These are phyloP conservation scores for Styela clava DNA, from an alignment of 23 tunicate genomes.

Conservation along the genomic window DNA sequence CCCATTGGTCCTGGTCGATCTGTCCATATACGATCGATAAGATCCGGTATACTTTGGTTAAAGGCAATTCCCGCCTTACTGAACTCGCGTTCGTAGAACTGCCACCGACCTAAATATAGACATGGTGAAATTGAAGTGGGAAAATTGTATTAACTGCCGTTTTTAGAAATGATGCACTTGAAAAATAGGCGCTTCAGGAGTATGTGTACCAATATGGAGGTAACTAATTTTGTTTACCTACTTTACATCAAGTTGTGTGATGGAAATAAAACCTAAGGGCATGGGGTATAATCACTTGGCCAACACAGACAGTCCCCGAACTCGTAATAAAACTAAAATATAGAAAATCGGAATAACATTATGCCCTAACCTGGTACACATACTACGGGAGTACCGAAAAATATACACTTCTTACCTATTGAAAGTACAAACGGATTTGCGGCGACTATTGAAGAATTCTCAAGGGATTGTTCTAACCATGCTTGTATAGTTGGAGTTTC, in stretches of 20 bases:
- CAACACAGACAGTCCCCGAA: no score
- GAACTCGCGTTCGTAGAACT: constrained; percentile 23
- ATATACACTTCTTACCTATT: constrained; percentile 52
- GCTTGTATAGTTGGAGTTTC: constrained; percentile 56
- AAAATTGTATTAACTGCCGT: neutral
- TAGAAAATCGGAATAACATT: no score
- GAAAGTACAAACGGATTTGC: constrained; percentile 85
- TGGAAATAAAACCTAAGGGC: no score
- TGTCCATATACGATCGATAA: constrained; percentile 66
- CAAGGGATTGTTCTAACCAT: constrained; percentile 40
- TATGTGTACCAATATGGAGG: no score
- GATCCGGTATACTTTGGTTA: constrained; percentile 58
- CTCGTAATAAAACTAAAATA: no score
- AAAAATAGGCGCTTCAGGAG: no score
- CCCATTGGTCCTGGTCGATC: constrained; percentile 51
- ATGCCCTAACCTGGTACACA: no score
- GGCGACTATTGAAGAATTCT: constrained; percentile 30
- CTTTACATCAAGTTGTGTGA: no score
- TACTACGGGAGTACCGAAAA: no score
- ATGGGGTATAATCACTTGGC: no score
- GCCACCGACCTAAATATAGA: constrained; percentile 43
- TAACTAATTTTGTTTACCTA: no score
- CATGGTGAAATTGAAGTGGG: neutral
- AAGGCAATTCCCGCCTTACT: neutral
- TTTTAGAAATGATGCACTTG: no score